Base-by-base conservation (phyloP, 2,888 invertebrate species). In the Trissoscelio sp. region DNA sequence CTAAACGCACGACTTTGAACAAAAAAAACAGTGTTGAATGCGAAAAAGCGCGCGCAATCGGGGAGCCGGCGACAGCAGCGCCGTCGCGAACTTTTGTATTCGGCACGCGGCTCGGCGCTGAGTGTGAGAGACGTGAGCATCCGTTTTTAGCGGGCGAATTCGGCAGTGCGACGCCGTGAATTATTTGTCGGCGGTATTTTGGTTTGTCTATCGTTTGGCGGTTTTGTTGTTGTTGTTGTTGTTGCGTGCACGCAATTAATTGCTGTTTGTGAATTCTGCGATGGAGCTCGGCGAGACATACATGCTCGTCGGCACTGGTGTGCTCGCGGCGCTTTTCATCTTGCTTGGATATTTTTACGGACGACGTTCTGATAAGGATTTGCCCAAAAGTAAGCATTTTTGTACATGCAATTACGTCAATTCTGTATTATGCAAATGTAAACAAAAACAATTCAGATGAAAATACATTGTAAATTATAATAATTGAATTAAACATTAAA, bases 341-440 rank as follows among this genome's bases (percentile, higher is more conserved):
- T 31, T 82, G 51, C 44, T 82, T 64, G 81, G 80, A 78, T 83
- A 74, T 44, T 55, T 62, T 62, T 72, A 7, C 60, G 24, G 16
- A 6, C 73, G 55, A 34, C 53, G 73, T 12, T 28, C 44, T 3
- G 55, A 62, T 31, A 73, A 73, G 53, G n/a, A 55, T 11, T 22
- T 28, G 28, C 9, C 28, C 22, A 42, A 73, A 55, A 73, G 73
- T 73, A 55, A 72, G 72, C 58, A 18, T 14, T 42, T 42, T 42
- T 11, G 14, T 14, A 55, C 51, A 5, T 28, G 28, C 3, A 28
- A n/a, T n/a, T n/a, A n/a, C n/a, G n/a, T n/a, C n/a, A n/a, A n/a
- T n/a, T n/a, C n/a, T n/a, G n/a, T n/a, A n/a, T n/a, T n/a, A n/a
- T n/a, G n/a, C n/a, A n/a, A n/a, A n/a, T n/a, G n/a, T n/a, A n/a